These are phyloP conservation scores for Mixornis gularis DNA, from an alignment of 2,113 vertebrate genomes.

Conservation along the genomic window DNA sequence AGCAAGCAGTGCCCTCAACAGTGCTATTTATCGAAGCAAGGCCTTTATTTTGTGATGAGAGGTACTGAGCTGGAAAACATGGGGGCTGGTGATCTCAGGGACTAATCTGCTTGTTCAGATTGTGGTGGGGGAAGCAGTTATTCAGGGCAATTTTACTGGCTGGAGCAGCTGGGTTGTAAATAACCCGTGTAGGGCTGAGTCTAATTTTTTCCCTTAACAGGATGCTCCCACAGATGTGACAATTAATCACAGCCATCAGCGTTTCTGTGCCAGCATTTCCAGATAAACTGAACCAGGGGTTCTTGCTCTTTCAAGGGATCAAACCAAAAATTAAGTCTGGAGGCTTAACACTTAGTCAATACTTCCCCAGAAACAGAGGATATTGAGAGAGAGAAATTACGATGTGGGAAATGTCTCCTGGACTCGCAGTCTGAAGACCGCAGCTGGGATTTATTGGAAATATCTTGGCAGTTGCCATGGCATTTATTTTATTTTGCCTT, in stretches of 20 bases:
- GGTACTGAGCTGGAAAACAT: constrained; percentile 10
- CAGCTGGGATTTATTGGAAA: constrained; percentile 21
- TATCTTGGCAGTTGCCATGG: constrained; percentile 24
- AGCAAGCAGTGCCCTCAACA: constrained; percentile 1
- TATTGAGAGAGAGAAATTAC: neutral
- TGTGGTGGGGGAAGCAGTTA: constrained; percentile 2
- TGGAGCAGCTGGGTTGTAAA: constrained; percentile 71
- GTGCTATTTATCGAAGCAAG: constrained; percentile 5
- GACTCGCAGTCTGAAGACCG: neutral
- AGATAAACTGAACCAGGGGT: neutral
- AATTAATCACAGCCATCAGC: constrained; percentile 36
- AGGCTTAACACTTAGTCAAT: neutral
- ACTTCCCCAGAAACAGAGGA: neutral
- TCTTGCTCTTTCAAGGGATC: neutral
- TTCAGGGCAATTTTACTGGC: constrained; percentile 34
- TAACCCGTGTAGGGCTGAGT: constrained; percentile 31
- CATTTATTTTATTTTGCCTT: constrained; percentile 1
- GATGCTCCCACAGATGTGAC: constrained; percentile 35
- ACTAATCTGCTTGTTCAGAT: constrained; percentile 30
- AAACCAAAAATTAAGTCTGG: neutral
- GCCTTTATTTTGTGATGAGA: neutral
- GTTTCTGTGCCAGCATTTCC: neutral
- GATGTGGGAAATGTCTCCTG: neutral
- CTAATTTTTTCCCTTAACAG: constrained; percentile 12
- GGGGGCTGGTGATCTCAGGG: constrained; percentile 13